Percentiles rank a stretch among this genome's conserved stretches.
phyloP scores from a whole-genome alignment of 2,888 invertebrate genomes.

The Emmelina monodactyla region DNA sequence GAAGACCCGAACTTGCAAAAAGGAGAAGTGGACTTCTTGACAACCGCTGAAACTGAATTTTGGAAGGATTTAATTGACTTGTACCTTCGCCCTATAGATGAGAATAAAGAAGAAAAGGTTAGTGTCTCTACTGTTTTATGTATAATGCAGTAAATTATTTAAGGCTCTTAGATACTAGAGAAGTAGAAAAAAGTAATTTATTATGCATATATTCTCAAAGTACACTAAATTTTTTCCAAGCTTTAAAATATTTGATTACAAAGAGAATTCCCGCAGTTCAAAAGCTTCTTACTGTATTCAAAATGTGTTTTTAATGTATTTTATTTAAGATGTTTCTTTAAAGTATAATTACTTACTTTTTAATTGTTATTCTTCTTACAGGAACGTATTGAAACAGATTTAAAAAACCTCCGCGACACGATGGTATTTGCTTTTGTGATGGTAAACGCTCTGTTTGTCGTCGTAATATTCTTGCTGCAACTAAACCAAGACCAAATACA shows the following conservation, averaged over 20 bases:
- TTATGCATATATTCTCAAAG: no score
- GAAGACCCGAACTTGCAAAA: constrained; percentile 87
- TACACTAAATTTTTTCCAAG: no score
- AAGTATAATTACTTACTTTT: no score
- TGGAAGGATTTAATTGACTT: constrained; percentile 95
- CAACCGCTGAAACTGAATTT: constrained; percentile 86
- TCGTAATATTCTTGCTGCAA: constrained; percentile 96
- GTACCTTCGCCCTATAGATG: constrained; percentile 91
- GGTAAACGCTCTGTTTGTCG: constrained; percentile 96
- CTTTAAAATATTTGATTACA: no score
- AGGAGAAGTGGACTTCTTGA: constrained; percentile 88
- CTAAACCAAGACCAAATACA: constrained; percentile 94
- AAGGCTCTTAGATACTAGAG: no score
- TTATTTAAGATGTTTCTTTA: no score
- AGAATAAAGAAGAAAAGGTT: constrained; percentile 90
- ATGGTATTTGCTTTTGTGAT: constrained; percentile 96
- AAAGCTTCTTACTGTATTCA: no score
- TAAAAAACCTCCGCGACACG: constrained; percentile 92
- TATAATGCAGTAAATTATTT: no score
- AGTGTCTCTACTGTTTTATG: constrained; percentile 5
- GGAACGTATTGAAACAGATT: constrained; percentile 85
- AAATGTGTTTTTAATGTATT: no score
- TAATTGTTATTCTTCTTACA: no score
- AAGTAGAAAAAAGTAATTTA: no score
- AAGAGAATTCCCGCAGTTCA: no score